These are phyloP conservation scores for Ceratothoa steindachneri DNA, from an alignment of 2,888 invertebrate species.

Conservation along the genomic window DNA sequence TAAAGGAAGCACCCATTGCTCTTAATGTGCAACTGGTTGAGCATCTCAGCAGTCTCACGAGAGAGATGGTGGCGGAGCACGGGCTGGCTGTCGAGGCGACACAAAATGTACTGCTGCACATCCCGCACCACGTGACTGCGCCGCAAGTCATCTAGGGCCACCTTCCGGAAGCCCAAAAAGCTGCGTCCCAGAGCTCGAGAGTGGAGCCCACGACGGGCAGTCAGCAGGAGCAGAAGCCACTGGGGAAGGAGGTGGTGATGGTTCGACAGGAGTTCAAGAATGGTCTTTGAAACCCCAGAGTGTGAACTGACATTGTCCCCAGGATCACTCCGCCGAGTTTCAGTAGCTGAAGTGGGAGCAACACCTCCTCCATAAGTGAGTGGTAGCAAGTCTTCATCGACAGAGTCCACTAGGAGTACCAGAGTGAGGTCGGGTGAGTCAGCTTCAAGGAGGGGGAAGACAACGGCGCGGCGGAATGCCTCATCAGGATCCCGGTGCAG, in stretches of 20 bases:
- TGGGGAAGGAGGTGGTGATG: slow-evolving; percentile 87
- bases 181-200: slow-evolving; percentile 71
- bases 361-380: slow-evolving; percentile 26
- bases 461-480: slow-evolving; percentile 78
- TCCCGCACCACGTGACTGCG: slow-evolving; percentile 79
- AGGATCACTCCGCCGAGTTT: neutral
- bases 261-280: slow-evolving; percentile 77
- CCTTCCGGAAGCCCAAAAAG: slow-evolving; percentile 76
- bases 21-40: slow-evolving; percentile 92
- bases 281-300: slow-evolving; percentile 61
- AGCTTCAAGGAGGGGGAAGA: slow-evolving; percentile 80
- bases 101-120: slow-evolving; percentile 90
- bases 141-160: slow-evolving; percentile 73
- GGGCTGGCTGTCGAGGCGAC: slow-evolving; percentile 82
- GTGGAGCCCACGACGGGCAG: slow-evolving; percentile 67
- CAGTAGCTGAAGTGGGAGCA: slow-evolving; percentile 17
- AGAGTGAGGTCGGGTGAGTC: slow-evolving; percentile 76
- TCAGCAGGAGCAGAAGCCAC: slow-evolving; percentile 86
- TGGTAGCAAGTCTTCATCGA: slow-evolving; percentile 67
- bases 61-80: slow-evolving; percentile 82
- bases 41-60: slow-evolving; percentile 84
- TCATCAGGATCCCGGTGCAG: slow-evolving; percentile 85
- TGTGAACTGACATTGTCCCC: too few relatives aligned
- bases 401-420: slow-evolving; percentile 78
- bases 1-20: slow-evolving; percentile 89